Percentiles rank a stretch among this genome's conserved stretches.
Evolutionary conservation across 2,888 invertebrate genomes (phyloP).

Genomic region (Drosophila affinis): DNA sequence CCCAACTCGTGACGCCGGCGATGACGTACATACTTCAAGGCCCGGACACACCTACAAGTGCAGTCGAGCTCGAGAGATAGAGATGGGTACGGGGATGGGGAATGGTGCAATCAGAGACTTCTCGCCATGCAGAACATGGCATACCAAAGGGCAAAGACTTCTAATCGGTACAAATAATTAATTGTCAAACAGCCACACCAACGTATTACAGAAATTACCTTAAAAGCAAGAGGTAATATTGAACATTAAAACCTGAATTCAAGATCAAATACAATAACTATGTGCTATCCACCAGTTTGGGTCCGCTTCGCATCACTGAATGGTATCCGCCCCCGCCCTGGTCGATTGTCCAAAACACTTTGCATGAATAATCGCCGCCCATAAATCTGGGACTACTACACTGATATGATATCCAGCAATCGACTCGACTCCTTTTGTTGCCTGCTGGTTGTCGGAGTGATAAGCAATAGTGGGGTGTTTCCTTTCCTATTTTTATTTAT

Average conservation of each 20-base stretch:
- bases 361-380: conserved; percentile 59
- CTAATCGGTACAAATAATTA: too few relatives aligned
- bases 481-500: conserved; percentile 1
- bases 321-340: neutral
- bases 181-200: too few relatives aligned
- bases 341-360: conserved; percentile 52
- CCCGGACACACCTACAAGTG: conserved; percentile 28
- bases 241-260: neutral
- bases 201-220: too few relatives aligned
- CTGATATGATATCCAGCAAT: conserved; percentile 41
- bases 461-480: conserved; percentile 43
- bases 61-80: neutral
- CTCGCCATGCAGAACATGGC: too few relatives aligned
- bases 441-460: conserved; percentile 15
- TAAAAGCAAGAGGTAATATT: too few relatives aligned
- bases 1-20: conserved; percentile 8
- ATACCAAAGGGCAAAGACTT: neutral
- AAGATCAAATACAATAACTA: neutral
- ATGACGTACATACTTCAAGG: conserved; percentile 24
- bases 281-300: neutral
- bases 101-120: neutral
- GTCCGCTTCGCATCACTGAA: conserved; percentile 9
- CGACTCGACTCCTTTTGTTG: conserved; percentile 34
- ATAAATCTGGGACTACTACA: conserved; percentile 50
- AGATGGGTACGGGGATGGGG: neutral